A percentile compares a stretch with the other conserved stretches of the same genome.
Conservation (phyloP, 2,797 vertebrate species). For the Anas bernieri region DNA sequence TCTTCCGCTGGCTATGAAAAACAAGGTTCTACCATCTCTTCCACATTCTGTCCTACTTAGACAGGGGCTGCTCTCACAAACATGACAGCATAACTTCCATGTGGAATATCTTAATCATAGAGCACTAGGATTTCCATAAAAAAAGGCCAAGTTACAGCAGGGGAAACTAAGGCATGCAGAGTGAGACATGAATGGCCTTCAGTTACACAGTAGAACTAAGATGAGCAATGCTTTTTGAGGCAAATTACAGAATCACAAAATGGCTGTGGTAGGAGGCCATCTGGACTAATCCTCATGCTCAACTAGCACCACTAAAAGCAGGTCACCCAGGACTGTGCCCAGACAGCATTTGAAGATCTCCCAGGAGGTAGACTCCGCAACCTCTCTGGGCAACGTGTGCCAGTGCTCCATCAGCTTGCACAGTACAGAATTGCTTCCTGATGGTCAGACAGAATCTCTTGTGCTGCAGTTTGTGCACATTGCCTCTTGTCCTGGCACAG, state of each 20-base stretch:
- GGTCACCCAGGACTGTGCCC: no score
- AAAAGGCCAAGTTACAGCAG: background rate
- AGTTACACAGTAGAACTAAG: background rate
- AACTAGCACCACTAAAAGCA: no score
- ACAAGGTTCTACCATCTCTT: background rate
- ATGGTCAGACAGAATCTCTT: no score
- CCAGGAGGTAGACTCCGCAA: no score
- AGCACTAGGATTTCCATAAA: background rate
- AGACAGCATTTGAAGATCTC: no score
- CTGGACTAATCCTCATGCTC: no score
- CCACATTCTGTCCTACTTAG: background rate
- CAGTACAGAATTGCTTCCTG: no score
- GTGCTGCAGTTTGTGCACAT: no score
- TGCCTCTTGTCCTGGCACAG: no score
- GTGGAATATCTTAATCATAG: background rate
- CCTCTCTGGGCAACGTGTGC: no score
- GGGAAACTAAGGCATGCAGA: background rate
- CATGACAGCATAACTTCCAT: background rate
- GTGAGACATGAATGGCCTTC: background rate
- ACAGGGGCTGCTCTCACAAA: background rate
- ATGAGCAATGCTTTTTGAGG: background rate
- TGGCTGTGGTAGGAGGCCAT: no score
- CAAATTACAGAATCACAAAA: background rate
- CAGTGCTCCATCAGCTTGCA: no score
- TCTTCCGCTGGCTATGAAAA: background rate